Percentiles rank a stretch among this genome's conserved stretches.
phyloP scores from a whole-genome alignment of 2,888 invertebrate genomes.

The Mythimna lalbum region DNA sequence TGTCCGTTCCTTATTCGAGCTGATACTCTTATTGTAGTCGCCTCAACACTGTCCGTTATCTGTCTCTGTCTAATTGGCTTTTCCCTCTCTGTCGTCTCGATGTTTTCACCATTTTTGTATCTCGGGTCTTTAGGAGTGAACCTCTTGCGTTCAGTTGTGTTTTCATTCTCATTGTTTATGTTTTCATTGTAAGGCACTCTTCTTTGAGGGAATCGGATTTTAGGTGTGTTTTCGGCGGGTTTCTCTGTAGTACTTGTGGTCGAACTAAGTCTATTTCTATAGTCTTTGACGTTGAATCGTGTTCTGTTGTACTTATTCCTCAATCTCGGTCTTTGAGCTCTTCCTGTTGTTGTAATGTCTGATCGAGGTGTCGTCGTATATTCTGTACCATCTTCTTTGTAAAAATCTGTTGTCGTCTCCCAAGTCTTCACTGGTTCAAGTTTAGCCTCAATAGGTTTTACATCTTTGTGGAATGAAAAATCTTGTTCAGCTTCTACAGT shows the following conservation, averaged over 20 bases:
- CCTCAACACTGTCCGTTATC: slow-evolving; percentile 78
- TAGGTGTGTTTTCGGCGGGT: slow-evolving; percentile 78
- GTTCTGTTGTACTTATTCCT: slow-evolving; percentile 92
- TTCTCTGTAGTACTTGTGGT: slow-evolving; percentile 88
- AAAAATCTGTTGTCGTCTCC: slow-evolving; percentile 77
- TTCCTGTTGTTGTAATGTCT: slow-evolving; percentile 76
- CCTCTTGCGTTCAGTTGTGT: slow-evolving; percentile 87
- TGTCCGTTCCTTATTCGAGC: slow-evolving; percentile 83
- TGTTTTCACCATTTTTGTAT: slow-evolving; percentile 76
- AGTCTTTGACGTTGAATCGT: slow-evolving; percentile 94
- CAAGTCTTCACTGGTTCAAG: slow-evolving; percentile 72
- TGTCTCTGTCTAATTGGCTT: slow-evolving; percentile 80
- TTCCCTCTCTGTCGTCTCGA: slow-evolving; percentile 79
- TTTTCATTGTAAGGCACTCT: slow-evolving; percentile 83
- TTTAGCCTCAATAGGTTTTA: slow-evolving; percentile 85
- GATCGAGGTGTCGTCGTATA: slow-evolving; percentile 75
- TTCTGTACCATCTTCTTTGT: slow-evolving; percentile 72
- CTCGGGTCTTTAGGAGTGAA: slow-evolving; percentile 89
- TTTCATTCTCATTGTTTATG: slow-evolving; percentile 78
- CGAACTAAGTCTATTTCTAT: slow-evolving; percentile 92
- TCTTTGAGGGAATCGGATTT: slow-evolving; percentile 87
- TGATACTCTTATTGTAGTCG: slow-evolving; percentile 84
- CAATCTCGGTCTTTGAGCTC: slow-evolving; percentile 79
- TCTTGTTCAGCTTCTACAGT: slow-evolving; percentile 75
- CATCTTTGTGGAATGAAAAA: slow-evolving; percentile 87